Evolutionary conservation across 2,113 vertebrate genomes (phyloP).

Genomic region (Galbula dea): DNA sequence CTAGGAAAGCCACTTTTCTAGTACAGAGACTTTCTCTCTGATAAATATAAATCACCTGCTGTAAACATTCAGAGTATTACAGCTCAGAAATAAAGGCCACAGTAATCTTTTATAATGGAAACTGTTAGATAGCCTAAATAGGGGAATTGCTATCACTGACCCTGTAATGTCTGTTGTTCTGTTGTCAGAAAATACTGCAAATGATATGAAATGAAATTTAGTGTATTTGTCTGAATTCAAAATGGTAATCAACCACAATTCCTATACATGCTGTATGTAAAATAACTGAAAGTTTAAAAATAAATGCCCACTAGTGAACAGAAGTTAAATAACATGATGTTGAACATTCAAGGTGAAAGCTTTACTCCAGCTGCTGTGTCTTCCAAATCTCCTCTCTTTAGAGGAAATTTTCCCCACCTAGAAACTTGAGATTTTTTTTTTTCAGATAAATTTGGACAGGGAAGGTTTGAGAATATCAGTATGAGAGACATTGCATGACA

Average conservation of each 20-base stretch:
- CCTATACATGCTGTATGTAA: not conserved
- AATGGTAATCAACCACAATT: not conserved
- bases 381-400: not conserved
- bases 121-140: slow-evolving; percentile 6
- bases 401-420: not conserved
- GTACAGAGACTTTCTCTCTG: not conserved
- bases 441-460: not conserved
- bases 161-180: not conserved
- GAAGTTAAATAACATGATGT: not conserved
- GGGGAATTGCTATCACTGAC: not conserved
- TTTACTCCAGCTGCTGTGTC: not conserved
- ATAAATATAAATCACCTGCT: not conserved
- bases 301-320: not conserved
- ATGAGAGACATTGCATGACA: not conserved
- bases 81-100: slow-evolving; percentile 21
- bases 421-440: not conserved
- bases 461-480: not conserved
- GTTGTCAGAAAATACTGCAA: not conserved
- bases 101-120: slow-evolving; percentile 38
- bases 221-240: not conserved
- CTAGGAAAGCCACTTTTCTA: not conserved
- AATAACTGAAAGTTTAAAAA: not conserved
- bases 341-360: not conserved
- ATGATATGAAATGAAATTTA: not conserved
- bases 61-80: not conserved